A percentile compares a stretch with the other conserved stretches of the same genome.
Conservation (phyloP, 92 coral and sea anemone genomes). For the Epizoanthus rinbou region DNA sequence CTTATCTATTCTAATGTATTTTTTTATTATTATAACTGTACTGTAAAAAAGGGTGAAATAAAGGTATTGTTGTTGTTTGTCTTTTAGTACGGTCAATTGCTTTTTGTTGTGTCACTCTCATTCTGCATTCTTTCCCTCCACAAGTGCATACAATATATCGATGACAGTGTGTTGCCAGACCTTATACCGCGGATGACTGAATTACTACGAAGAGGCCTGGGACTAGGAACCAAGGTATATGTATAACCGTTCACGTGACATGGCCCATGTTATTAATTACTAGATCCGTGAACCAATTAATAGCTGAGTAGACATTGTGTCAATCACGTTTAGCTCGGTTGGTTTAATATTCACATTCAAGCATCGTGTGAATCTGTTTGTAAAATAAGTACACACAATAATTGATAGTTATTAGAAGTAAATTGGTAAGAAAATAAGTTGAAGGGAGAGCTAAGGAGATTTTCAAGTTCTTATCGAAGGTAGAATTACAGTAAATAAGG, state of each 20-base stretch:
- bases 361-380: no score
- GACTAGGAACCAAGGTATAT: constrained; percentile 92
- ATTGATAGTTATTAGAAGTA: no score
- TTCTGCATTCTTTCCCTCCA: not conserved
- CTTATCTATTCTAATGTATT: no score
- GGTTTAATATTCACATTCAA: no score
- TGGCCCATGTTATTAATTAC: not conserved
- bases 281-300: no score
- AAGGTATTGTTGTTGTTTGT: no score
- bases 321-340: no score
- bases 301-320: no score
- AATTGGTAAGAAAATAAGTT: not conserved
- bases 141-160: constrained; percentile 94
- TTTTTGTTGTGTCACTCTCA: not conserved
- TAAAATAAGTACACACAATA: no score
- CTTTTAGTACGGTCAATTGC: no score
- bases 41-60: no score
- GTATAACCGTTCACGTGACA: not conserved
- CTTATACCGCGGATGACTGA: constrained; percentile 90
- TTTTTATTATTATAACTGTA: no score
- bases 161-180: constrained; percentile 84
- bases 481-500: not conserved
- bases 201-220: constrained; percentile 89
- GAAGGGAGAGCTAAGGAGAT: not conserved
- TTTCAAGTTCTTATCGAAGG: not conserved